phyloP scores from a whole-genome alignment of 2,888 invertebrate species.

The Myopa testacea region DNA sequence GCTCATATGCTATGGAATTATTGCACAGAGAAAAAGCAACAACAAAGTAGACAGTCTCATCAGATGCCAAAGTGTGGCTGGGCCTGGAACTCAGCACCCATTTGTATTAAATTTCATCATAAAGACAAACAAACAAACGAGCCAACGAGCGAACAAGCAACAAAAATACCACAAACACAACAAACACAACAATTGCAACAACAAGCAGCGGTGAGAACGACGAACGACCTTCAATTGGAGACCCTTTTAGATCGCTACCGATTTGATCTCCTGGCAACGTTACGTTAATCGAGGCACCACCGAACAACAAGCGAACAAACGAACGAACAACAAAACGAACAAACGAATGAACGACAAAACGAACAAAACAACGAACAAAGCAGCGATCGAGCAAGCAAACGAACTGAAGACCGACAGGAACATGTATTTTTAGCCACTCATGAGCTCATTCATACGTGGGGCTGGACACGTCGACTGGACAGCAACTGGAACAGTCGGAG shows the following conservation, averaged over 20 bases:
- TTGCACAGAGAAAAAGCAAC: constrained; percentile 22
- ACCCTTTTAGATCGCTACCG: constrained; percentile 10
- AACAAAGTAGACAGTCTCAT: constrained; percentile 39
- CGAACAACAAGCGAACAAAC: background rate
- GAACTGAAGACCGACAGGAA: background rate
- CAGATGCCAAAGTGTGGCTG: constrained; percentile 42
- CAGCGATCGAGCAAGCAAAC: background rate
- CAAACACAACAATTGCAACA: background rate
- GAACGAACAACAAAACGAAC: background rate
- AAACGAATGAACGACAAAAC: background rate
- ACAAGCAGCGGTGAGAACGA: constrained; percentile 9
- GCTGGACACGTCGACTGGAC: constrained; percentile 17
- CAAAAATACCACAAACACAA: constrained; percentile 19
- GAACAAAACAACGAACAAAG: background rate
- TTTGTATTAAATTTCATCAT: constrained; percentile 28
- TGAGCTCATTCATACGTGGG: constrained; percentile 26
- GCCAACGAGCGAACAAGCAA: constrained; percentile 8
- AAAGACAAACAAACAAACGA: background rate
- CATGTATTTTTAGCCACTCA: constrained; percentile 31
- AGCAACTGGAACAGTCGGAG: background rate
- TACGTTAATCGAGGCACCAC: background rate
- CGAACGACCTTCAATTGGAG: constrained; percentile 37
- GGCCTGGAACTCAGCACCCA: constrained; percentile 10
- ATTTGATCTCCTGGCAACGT: background rate
- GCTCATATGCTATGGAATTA: background rate